A percentile compares a stretch with the other conserved stretches of the same genome.
phyloP scores from a whole-genome alignment of 2,113 vertebrate genomes.

The human (Homo sapiens) region GRCh38 chr16:70383501-70384000 shows the following conservation, averaged over 20 bases:
- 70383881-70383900: neutral
- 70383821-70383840: neutral
- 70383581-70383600: no score
- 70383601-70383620: fast-evolving
- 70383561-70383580: no score
- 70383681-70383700: neutral
- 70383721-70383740: neutral
- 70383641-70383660: no score
- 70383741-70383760: neutral
- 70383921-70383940: neutral
- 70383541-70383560: no score
- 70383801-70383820: neutral
- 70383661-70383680: conserved; percentile 15
- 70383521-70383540: no score
- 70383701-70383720: neutral
- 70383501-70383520: no score
- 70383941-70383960: neutral
- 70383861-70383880: neutral
- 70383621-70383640: fast-evolving
- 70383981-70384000: neutral
- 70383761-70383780: neutral
- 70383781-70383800: neutral
- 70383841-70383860: neutral
- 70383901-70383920: neutral
- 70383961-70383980: neutral